Evolutionary conservation across 1,140 invertebrate species (phyloP).

Genomic region (Drosophila suzukii): DNA sequence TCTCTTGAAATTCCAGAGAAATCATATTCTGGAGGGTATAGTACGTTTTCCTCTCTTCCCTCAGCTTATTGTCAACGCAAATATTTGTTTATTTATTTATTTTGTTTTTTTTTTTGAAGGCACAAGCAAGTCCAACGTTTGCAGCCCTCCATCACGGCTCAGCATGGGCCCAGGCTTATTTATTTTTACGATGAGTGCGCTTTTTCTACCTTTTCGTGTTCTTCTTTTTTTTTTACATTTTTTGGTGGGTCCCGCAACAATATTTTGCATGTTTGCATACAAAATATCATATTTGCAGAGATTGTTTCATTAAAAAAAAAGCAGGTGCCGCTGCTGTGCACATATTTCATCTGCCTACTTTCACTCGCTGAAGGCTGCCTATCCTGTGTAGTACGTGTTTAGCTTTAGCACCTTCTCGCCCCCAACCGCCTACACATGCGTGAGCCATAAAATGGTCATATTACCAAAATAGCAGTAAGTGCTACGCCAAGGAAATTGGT

Average conservation of each 20-base stretch:
- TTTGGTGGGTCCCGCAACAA: slow-evolving; percentile 27
- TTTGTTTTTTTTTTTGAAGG: slow-evolving; percentile 55
- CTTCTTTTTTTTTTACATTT: slow-evolving; percentile 1
- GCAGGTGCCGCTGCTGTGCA: slow-evolving; percentile 54
- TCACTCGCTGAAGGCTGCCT: slow-evolving; percentile 8
- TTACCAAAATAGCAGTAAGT: slow-evolving; percentile 73
- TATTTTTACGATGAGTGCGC: slow-evolving; percentile 68
- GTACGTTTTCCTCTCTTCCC: slow-evolving; percentile 25
- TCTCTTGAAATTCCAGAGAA: not conserved
- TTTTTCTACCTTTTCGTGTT: slow-evolving; percentile 23
- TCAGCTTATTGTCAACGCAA: slow-evolving; percentile 70
- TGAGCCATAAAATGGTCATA: slow-evolving; percentile 78
- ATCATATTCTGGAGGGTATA: slow-evolving; percentile 11
- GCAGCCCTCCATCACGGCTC: slow-evolving; percentile 5
- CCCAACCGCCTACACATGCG: slow-evolving; percentile 58
- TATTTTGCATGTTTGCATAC: slow-evolving; percentile 83
- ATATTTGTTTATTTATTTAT: slow-evolving; percentile 76
- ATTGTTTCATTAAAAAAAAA: slow-evolving; percentile 81
- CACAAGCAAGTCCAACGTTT: slow-evolving; percentile 26
- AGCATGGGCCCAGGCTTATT: slow-evolving; percentile 57
- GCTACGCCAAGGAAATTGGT: slow-evolving; percentile 73
- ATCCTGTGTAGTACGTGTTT: slow-evolving; percentile 67
- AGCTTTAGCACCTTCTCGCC: slow-evolving; percentile 71
- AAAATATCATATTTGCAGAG: slow-evolving; percentile 82
- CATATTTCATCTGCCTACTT: slow-evolving; percentile 52